Conservation (phyloP, 1,140 invertebrate species). For the Zaprionus camerounensis region DNA sequence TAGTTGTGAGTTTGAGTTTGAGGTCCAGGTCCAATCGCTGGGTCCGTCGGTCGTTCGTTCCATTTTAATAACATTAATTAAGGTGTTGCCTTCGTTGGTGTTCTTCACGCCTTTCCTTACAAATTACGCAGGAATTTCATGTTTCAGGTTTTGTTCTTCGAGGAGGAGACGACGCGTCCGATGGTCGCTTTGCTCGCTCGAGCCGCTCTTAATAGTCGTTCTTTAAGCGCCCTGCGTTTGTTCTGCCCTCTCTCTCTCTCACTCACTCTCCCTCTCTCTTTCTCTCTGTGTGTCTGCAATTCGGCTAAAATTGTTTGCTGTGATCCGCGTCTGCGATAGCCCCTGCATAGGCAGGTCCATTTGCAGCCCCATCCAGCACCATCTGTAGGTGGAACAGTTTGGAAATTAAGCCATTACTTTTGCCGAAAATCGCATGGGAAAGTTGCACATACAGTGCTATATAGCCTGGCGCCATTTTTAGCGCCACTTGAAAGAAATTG, state of each 20-base stretch:
- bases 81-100: slow-evolving; percentile 84
- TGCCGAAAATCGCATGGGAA: slow-evolving; percentile 32
- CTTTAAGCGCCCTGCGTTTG: slow-evolving; percentile 42
- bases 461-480: slow-evolving; percentile 60
- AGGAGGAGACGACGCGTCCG: slow-evolving; percentile 14
- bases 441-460: not conserved
- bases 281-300: slow-evolving; percentile 32
- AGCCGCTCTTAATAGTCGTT: slow-evolving; percentile 75
- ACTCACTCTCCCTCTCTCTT: not conserved
- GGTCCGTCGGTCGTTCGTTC: slow-evolving; percentile 77
- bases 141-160: slow-evolving; percentile 77
- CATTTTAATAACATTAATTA: slow-evolving; percentile 84
- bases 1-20: slow-evolving; percentile 41
- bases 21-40: slow-evolving; percentile 51
- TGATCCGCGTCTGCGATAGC: slow-evolving; percentile 42
- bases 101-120: slow-evolving; percentile 84
- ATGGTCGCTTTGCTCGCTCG: slow-evolving; percentile 42
- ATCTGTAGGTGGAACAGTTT: slow-evolving; percentile 45
- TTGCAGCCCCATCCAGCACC: not conserved
- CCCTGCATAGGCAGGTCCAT: slow-evolving; percentile 31
- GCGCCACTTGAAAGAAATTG: slow-evolving; percentile 61
- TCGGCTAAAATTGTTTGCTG: slow-evolving; percentile 58
- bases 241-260: slow-evolving; percentile 7
- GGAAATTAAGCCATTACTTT: slow-evolving; percentile 64
- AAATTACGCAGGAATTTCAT: slow-evolving; percentile 84